Evolutionary conservation across 2,888 invertebrate species (phyloP), one percentile per base, ranked within the genome.

Genomic region (Megalurothrips usitatus): DNA sequence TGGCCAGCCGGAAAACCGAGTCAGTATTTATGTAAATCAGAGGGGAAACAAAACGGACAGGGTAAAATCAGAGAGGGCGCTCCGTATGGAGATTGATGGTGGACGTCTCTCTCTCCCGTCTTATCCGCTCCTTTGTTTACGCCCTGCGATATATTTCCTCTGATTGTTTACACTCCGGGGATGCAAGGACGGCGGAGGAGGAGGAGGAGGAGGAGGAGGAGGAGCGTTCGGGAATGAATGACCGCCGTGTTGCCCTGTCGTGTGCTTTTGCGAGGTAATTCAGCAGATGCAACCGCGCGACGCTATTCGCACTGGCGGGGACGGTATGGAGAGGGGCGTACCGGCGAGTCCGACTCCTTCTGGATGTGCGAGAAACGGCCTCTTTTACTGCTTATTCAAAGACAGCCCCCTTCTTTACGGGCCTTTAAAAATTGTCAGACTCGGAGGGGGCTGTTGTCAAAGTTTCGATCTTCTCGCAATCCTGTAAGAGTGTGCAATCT

Each of bases 21-120:
- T 26, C 68, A 75, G 68, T 75, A 75, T 75, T 75, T 75, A 75
- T 75, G 68, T 75, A 26, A 75, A 75, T 75, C 68, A 26, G 26
- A 12, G 12, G 26, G 26, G 26, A 26, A 75, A 75, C 68, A 75
- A 75, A 75, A 75, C 68, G 68, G 68, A 75, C 68, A 26, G 58
- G 58, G 58, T 58, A 58, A 75, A 75, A 75, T 75, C 58, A 58
- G 58, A 58, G 58, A 58, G 58, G 17, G 68, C 6, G 68, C 68
- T 75, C 58, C 6, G 68, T 26, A 75, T 75, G 68, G 23, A 75
- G 68, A 75, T 75, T 23, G 68, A 75, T 75, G 23, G 68, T 26
- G 10, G 58, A 17, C 58, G 19, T 58, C 52, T 19, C 10, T 19
- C 52, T 52, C 49, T 14, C 49, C 52, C 52, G 52, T 52, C 52